Base-by-base conservation (phyloP, 2,888 invertebrate genomes). In the Dendrolimus houi region DNA sequence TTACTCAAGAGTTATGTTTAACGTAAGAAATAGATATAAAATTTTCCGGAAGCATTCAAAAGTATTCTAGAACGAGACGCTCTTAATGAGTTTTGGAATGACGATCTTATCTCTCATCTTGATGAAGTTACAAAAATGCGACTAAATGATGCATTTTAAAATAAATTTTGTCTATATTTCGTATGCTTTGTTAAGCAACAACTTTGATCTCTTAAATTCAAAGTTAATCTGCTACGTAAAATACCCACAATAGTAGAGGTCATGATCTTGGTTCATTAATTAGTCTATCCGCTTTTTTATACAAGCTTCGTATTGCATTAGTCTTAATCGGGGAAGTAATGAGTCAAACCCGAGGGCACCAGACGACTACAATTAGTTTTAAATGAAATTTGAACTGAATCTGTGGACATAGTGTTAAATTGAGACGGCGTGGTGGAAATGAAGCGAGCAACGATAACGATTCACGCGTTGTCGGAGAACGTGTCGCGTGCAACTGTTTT, bases 231-330 rank as follows among this genome's bases (percentile, higher is more conserved):
- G 9, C 47, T 10, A 47, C 47, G 64, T 67, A 74, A 75, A 78
- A 29, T 29, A 29, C 3, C 29, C 57, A 62, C 60, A 64, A 72
- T 75, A 82, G 86, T 83, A 86, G 81, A 75, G 84, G 79, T 72
- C 87, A 80, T 76, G 81, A 77, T 78, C 79, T 73, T 75, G 79
- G 68, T 29, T 78, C 80, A 81, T 84, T 77, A 89, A 88, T 90
- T 87, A 87, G 76, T 77, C 79, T 85, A 83, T 89, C 88, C 89
- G 89, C 79, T 82, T 85, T 87, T 87, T 85, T 85, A 79, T 81
- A 79, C 77, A 71, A 69, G 71, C 74, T 77, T 79, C 75, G 87
- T 82, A 85, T 85, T 85, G 81, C 79, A 85, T 85, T 84, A 83
- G 75, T 77, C 72, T 74, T 81, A 75, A 75, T 77, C 71, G 72